Conservation (phyloP, 2,797 vertebrate genomes). For the Leptodactylus fallax region DNA sequence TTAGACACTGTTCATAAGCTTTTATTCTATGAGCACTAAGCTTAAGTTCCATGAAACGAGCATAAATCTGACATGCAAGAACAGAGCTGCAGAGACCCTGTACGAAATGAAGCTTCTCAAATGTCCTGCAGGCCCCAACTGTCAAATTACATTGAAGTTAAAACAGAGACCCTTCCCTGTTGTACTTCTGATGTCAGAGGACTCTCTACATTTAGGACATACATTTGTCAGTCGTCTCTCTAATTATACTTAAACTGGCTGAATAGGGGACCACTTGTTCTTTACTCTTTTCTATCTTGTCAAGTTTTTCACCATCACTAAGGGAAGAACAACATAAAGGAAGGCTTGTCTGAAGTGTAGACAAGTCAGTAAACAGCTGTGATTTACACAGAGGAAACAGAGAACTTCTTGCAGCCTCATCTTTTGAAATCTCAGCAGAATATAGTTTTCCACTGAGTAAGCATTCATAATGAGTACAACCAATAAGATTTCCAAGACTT, state of each 20-base stretch:
- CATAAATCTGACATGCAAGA: constrained; percentile 75
- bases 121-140: constrained; percentile 74
- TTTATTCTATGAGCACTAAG: constrained; percentile 66
- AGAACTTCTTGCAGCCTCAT: constrained; percentile 51
- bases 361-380: constrained; percentile 54
- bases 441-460: constrained; percentile 67
- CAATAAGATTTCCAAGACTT: constrained; percentile 70
- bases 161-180: constrained; percentile 71
- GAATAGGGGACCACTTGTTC: constrained; percentile 46
- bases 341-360: constrained; percentile 9
- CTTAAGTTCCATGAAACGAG: constrained; percentile 73
- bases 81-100: constrained; percentile 71
- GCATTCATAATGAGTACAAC: constrained; percentile 70
- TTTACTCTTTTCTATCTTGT: neutral
- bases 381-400: constrained; percentile 54
- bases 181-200: constrained; percentile 75
- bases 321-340: constrained; percentile 10
- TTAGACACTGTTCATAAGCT: constrained; percentile 61
- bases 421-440: constrained; percentile 64
- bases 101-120: constrained; percentile 73
- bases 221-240: constrained; percentile 74
- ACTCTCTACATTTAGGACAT: constrained; percentile 78
- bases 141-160: constrained; percentile 72
- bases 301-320: neutral
- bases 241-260: constrained; percentile 61